Conservation (phyloP, 2,797 vertebrate species). For the Chelidonichthys spinosus region DNA sequence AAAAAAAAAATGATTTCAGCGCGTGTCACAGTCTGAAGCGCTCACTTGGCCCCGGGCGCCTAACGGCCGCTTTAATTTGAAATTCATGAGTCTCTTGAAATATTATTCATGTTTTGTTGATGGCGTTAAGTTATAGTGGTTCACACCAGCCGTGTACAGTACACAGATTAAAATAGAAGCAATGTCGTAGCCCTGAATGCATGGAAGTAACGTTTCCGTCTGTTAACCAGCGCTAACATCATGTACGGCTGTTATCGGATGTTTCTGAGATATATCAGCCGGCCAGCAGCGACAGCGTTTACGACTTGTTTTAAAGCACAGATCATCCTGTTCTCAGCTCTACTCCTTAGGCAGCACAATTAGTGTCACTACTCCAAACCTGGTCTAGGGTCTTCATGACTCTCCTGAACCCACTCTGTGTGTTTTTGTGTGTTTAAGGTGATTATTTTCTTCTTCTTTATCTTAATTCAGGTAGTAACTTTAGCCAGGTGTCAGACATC, state of each 20-base stretch:
- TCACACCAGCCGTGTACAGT: slow-evolving; percentile 6
- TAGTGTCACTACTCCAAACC: slow-evolving; percentile 12
- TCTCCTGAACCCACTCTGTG: background rate
- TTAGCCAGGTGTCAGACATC: background rate
- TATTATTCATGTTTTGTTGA: slow-evolving; percentile 41
- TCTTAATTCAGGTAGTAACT: too few relatives aligned
- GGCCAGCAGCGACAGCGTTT: background rate
- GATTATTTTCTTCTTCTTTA: background rate
- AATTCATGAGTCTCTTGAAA: slow-evolving; percentile 44
- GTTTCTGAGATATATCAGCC: background rate
- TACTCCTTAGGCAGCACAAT: slow-evolving; percentile 2
- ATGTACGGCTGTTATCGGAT: background rate
- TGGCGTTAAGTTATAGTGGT: slow-evolving; percentile 23
- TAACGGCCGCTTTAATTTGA: slow-evolving; percentile 57
- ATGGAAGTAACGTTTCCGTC: too few relatives aligned
- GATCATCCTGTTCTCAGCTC: slow-evolving; percentile 14
- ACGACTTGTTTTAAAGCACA: slow-evolving; percentile 10
- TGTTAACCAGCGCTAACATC: slow-evolving; percentile 9
- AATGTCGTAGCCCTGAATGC: background rate
- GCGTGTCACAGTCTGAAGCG: slow-evolving; percentile 37
- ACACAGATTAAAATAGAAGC: background rate
- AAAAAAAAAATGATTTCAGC: slow-evolving; percentile 53
- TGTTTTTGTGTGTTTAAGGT: background rate
- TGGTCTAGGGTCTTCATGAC: background rate
- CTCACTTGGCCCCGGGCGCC: slow-evolving; percentile 51